Evolutionary conservation across 2,888 invertebrate genomes (phyloP).

Genomic region (Lampropteryx suffumata): DNA sequence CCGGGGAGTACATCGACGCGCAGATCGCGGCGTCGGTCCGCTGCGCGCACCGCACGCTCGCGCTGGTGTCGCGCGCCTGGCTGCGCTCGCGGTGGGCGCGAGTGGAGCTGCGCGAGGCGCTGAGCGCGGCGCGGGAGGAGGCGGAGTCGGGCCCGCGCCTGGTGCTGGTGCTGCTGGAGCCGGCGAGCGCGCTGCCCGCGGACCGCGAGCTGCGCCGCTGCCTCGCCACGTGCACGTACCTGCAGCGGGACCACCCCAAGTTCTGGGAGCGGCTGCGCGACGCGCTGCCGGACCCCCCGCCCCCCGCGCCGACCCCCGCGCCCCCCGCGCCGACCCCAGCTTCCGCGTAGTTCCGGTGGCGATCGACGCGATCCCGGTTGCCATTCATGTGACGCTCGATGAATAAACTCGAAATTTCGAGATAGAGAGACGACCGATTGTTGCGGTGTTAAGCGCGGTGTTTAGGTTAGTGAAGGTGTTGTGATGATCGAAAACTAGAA

Average conservation of each 20-base stretch:
- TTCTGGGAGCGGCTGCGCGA: constrained; percentile 91
- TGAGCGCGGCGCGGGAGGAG: constrained; percentile 50
- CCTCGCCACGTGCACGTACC: constrained; percentile 89
- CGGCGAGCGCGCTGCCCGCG: constrained; percentile 75
- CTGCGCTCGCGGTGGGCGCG: constrained; percentile 87
- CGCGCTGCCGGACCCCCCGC: constrained; percentile 80
- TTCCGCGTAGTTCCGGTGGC: neutral
- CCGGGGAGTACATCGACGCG: constrained; percentile 79
- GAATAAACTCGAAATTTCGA: too few species aligned
- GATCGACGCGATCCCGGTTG: neutral
- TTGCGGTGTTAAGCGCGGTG: too few species aligned
- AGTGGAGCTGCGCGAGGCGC: constrained; percentile 87
- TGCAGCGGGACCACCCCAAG: constrained; percentile 91
- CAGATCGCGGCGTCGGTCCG: constrained; percentile 89
- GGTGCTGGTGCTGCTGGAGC: constrained; percentile 86
- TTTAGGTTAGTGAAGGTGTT: too few species aligned
- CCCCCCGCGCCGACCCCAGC: constrained; percentile 27
- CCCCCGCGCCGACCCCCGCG: constrained; percentile 85
- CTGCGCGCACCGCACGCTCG: constrained; percentile 81
- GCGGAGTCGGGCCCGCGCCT: constrained; percentile 86
- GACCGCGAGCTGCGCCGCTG: constrained; percentile 81
- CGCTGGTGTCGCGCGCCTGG: constrained; percentile 56
- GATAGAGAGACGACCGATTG: too few species aligned
- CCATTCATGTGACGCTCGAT: too few species aligned
- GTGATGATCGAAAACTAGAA: too few species aligned